Evolutionary conservation across 2,888 invertebrate species (phyloP).

Genomic region (Lepidocyrtinus sp.): DNA sequence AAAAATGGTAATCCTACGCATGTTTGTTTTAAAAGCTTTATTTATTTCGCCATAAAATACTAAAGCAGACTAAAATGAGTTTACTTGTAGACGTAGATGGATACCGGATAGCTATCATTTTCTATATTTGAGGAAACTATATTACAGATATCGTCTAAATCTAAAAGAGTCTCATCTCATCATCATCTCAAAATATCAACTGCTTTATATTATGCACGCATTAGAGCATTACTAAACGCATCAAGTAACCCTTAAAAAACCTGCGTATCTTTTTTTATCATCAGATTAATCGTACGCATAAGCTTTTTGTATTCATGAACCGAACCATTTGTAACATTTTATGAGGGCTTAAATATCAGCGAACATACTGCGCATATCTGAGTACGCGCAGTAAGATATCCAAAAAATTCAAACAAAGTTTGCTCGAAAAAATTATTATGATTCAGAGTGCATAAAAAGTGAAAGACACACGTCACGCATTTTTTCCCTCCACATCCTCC

Average conservation of each 20-base stretch:
- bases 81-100: no score
- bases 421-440: background rate
- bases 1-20: background rate
- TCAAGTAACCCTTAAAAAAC: background rate
- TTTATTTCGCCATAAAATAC: background rate
- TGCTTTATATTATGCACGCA: background rate
- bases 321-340: conserved; percentile 4
- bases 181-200: no score
- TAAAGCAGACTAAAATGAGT: background rate
- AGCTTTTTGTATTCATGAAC: background rate
- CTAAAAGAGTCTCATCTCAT: no score
- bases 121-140: no score
- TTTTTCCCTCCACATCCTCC: conserved; percentile 28
- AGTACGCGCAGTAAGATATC: background rate
- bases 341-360: background rate
- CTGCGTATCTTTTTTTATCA: background rate
- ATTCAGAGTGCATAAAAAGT: conserved; percentile 26
- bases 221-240: conserved; percentile 35
- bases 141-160: no score
- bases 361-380: background rate
- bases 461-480: conserved; percentile 44
- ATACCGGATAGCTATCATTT: no score
- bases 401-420: background rate
- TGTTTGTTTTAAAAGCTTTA: background rate
- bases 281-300: background rate